Evolutionary conservation across 2,113 vertebrate genomes (phyloP).

Genomic region (Pelvicachromis taeniatus): DNA sequence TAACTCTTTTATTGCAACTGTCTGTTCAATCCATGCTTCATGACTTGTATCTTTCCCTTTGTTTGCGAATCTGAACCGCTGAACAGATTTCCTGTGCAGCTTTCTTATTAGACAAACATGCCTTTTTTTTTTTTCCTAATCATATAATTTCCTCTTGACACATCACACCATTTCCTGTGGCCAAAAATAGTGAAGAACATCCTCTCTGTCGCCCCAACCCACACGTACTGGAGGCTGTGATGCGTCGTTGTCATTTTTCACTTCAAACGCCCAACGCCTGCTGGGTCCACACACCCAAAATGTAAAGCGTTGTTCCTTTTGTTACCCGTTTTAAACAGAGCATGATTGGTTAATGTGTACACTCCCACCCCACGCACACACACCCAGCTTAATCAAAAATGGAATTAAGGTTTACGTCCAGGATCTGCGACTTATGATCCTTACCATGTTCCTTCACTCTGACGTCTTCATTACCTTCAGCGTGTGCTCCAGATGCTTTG

Average conservation of each 20-base stretch:
- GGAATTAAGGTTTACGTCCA: not conserved
- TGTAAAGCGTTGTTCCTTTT: not conserved
- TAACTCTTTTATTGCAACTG: not conserved
- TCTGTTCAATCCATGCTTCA: not conserved
- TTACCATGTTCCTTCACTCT: not conserved
- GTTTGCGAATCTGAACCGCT: not conserved
- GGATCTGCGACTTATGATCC: not conserved
- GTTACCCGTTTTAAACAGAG: not conserved
- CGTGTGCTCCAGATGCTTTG: not conserved
- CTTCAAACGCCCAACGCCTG: not conserved
- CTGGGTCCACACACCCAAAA: not conserved
- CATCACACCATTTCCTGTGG: conserved; percentile 59
- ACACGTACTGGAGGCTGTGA: not conserved
- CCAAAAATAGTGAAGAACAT: conserved; percentile 35
- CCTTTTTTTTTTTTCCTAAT: not conserved
- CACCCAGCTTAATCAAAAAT: not conserved
- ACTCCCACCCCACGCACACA: too few species aligned
- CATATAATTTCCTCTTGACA: conserved; percentile 60
- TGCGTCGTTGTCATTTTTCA: not conserved
- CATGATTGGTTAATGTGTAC: not conserved
- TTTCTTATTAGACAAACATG: conserved; percentile 52
- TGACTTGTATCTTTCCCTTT: not conserved
- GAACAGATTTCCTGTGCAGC: conserved; percentile 58
- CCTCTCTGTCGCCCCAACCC: not conserved
- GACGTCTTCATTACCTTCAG: not conserved